Conservation (phyloP, 2,113 vertebrate species). For the Anseranas semipalmata region DNA sequence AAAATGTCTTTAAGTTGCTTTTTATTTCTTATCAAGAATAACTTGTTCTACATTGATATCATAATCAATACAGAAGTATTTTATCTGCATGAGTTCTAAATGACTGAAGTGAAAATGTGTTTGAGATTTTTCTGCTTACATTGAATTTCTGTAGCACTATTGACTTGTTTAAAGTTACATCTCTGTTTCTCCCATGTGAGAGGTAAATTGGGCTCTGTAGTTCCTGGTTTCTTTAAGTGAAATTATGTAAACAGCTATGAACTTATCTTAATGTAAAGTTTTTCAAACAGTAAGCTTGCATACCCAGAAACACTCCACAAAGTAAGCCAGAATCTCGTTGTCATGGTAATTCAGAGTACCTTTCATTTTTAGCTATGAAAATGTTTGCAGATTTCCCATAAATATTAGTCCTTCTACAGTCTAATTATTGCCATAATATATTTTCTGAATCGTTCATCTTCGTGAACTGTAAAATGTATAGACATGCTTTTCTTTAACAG, state of each 20-base stretch:
- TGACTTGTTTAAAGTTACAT: not conserved
- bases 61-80: not conserved
- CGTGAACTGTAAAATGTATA: not conserved
- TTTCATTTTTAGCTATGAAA: conserved; percentile 2
- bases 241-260: not conserved
- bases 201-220: not conserved
- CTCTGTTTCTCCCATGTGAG: not conserved
- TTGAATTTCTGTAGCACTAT: not conserved
- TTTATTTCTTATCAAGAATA: not conserved
- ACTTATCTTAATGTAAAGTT: not conserved
- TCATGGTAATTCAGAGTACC: not conserved
- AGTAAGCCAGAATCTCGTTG: not conserved
- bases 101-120: not conserved
- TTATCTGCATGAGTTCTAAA: not conserved
- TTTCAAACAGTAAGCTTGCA: not conserved
- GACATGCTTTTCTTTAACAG: not conserved
- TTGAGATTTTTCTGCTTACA: not conserved
- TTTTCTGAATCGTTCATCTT: not conserved
- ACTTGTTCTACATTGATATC: not conserved
- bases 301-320: not conserved
- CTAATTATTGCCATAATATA: not conserved
- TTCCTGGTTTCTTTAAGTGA: not conserved
- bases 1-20: not conserved
- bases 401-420: not conserved
- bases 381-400: not conserved